Evolutionary conservation across 2,113 vertebrate species (phyloP).

Genomic region (Grammomys surdaster): DNA sequence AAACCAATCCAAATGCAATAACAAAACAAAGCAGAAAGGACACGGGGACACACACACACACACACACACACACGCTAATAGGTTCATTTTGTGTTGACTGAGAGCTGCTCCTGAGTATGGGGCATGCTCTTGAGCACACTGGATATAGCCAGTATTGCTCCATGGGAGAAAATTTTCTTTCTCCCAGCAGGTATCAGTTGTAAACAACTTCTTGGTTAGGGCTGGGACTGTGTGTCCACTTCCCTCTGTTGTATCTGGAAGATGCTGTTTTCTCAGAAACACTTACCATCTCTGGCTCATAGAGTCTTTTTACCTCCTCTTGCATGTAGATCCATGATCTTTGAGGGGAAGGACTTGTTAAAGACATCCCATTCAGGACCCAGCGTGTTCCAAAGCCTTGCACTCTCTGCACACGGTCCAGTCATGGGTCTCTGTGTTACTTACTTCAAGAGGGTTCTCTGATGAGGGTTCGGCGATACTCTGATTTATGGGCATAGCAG

Average conservation of each 20-base stretch:
- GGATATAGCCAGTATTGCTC: no score
- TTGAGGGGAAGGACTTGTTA: background rate
- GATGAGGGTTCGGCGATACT: background rate
- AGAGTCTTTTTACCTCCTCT: background rate
- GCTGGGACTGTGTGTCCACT: background rate
- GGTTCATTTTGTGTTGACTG: background rate
- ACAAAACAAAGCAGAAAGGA: background rate
- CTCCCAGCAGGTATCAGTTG: background rate
- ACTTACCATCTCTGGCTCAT: background rate
- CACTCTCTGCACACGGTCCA: background rate
- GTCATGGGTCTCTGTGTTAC: background rate
- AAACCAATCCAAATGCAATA: background rate
- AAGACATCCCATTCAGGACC: background rate
- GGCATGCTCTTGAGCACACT: background rate
- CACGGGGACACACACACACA: background rate
- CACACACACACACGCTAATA: background rate
- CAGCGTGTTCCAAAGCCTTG: background rate
- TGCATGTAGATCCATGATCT: background rate
- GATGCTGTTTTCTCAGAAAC: background rate
- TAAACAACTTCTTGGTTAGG: background rate
- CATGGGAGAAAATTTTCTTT: background rate
- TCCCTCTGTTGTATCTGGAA: background rate
- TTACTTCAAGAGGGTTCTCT: background rate
- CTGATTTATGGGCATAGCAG: background rate
- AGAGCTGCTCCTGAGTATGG: background rate